phyloP scores from a whole-genome alignment of 2,888 invertebrate genomes.

The Synanthedon tipuliformis region DNA sequence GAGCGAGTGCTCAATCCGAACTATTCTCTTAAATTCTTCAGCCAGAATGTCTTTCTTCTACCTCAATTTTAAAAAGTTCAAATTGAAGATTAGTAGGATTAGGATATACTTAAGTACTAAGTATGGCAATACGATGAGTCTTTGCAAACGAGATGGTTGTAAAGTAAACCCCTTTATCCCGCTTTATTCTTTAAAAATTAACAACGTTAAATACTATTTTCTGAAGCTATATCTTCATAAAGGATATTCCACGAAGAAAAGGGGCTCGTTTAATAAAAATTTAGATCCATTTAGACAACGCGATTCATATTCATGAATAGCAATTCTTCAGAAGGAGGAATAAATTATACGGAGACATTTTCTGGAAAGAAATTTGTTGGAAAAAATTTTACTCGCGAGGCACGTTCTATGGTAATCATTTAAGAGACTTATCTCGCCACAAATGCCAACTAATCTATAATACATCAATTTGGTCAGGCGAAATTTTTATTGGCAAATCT shows the following conservation, averaged over 20 bases:
- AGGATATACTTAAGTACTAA: no score
- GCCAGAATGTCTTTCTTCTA: no score
- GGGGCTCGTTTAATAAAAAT: conserved; percentile 6
- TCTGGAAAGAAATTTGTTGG: not conserved
- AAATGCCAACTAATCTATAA: conserved; percentile 8
- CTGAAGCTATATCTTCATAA: conserved; percentile 11
- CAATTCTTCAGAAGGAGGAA: conserved; percentile 28
- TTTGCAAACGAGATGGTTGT: no score
- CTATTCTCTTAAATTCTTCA: no score
- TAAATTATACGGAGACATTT: conserved; percentile 13
- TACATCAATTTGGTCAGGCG: no score
- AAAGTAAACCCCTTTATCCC: no score
- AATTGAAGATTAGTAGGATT: no score
- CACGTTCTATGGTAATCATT: conserved; percentile 11
- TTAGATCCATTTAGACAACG: conserved; percentile 37
- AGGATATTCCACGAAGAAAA: conserved; percentile 12
- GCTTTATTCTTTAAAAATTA: no score
- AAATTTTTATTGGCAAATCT: no score
- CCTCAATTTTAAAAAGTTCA: no score
- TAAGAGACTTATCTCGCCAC: conserved; percentile 14
- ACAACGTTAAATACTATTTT: conserved; percentile 3
- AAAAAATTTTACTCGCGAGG: conserved; percentile 14
- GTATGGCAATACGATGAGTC: no score
- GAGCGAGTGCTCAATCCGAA: no score
- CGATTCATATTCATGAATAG: conserved; percentile 44